phyloP scores from a whole-genome alignment of 1,140 invertebrate genomes.

The Zophobas morio region DNA sequence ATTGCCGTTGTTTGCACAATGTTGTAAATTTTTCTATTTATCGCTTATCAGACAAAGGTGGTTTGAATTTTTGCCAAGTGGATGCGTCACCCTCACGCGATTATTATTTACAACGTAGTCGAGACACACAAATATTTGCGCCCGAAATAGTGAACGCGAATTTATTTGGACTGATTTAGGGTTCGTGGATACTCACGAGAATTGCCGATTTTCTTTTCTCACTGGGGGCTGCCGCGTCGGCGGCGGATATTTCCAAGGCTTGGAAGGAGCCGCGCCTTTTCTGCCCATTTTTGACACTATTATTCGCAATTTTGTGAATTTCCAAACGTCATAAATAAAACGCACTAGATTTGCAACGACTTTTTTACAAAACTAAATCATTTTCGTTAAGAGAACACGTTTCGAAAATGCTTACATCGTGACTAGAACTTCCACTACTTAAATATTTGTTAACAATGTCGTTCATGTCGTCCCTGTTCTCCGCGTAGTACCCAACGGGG shows the following conservation, averaged over 20 bases:
- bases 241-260: slow-evolving; percentile 52
- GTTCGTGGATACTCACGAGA: slow-evolving; percentile 38
- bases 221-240: slow-evolving; percentile 52
- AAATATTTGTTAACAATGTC: slow-evolving; percentile 54
- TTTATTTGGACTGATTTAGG: background rate
- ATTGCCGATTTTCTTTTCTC: slow-evolving; percentile 33
- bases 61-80: no score
- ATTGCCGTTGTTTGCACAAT: no score
- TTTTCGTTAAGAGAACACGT: slow-evolving; percentile 16
- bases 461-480: slow-evolving; percentile 50
- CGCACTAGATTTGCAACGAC: no score
- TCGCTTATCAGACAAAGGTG: no score
- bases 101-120: background rate
- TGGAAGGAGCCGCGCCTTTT: slow-evolving; percentile 53
- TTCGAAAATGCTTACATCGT: slow-evolving; percentile 10
- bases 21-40: no score
- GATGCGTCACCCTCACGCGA: slow-evolving; percentile 7
- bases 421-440: no score
- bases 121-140: background rate
- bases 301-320: no score
- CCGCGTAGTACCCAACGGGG: slow-evolving; percentile 48
- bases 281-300: slow-evolving; percentile 49
- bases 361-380: slow-evolving; percentile 16
- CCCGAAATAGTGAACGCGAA: no score
- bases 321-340: slow-evolving; percentile 19